Base-by-base conservation (phyloP, 1,140 invertebrate genomes). In the Ceratosolen solmsi region DNA sequence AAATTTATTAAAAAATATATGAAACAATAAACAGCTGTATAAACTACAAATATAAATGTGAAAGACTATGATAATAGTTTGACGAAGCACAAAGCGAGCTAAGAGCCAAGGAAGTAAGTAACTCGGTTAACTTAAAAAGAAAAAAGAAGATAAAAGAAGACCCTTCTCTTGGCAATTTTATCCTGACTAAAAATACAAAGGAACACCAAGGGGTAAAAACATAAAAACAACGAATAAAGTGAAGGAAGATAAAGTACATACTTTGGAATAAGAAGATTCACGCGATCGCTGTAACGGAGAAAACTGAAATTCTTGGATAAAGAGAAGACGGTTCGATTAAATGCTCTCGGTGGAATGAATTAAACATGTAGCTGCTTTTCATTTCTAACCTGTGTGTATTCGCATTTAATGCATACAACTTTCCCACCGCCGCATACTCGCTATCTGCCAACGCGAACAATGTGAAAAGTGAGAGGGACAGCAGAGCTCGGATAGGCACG, bases 301-400 rank as follows among this genome's bases (percentile, higher is more conserved):
- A 38, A 77, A 78, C 54, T 70, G 58, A 79, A 77, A 72, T 68
- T 74, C 79, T 36, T 58, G 76, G 65, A 58, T 72, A 79, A 79
- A 72, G 77, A 72, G 36, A 72, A 71, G 70, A 76, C 33, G 25
- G 30, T 73, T 49, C 80, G 68, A 79, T 82, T 84, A 84, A 84
- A 84, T 83, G 82, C 81, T 33, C 68, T 30, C 49, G 56, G 75
- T 84, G 85, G 84, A 87, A 87, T 87, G 86, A 87, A 87, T 87
- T 87, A 86, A 87, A 86, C 86, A 87, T 87, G 81, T 74, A 65
- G 51, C 73, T 78, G 80, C 25, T 79, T 75, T 81, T 72, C 82
- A 77, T 75, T 70, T 80, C 70, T 79, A 17, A 25, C 0, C 36
- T 17, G 5, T 41, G 33, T 30, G 51, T 22, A 20, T 54, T 27